Base-by-base conservation (phyloP, 1,140 invertebrate genomes). In the Myzus persicae region DNA sequence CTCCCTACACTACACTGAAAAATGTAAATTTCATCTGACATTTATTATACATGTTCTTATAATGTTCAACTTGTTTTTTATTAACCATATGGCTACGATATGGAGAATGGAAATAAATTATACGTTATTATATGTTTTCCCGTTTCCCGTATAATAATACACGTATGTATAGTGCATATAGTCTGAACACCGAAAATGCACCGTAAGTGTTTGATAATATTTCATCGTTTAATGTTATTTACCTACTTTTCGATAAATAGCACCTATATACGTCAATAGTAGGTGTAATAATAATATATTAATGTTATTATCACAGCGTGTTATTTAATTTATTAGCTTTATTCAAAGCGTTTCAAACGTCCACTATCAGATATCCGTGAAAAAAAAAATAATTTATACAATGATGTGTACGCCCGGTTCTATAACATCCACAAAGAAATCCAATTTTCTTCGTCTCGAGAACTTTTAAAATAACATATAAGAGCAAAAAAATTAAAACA, bases 401-500 rank as follows among this genome's bases (percentile, higher is more conserved):
- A 36, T n/a, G 36, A n/a, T n/a, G 14, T n/a, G n/a, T 76, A 18
- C 0, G n/a, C n/a, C n/a, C n/a, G n/a, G n/a, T 14, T 67, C 31
- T 67, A 48, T 48, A 67, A 67, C 14, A 67, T n/a, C 26, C 36
- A n/a, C n/a, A 76, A 76, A 76, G n/a, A 76, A 76, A 76, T 76
- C 14, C 59, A 76, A 76, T 76, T 76, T 76, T n/a, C 59, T n/a
- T 11, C 31, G 5, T 67, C 11, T 18, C 11, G 8, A 67, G 31
- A 67, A 76, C 59, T 76, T 76, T 76, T 76, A 76, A 76, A 76
- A 76, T 76, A 76, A 76, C 59, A 76, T 76, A n/a, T 76, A n/a
- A 76, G 31, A 76, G 59, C 14, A 76, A n/a, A 76, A 31, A 76
- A 76, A 76, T 76, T 76, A n/a, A 76, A 76, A 76, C 14, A n/a